Evolutionary conservation across 1,140 invertebrate species (phyloP).

Genomic region (Holcopasites calliopsidis): DNA sequence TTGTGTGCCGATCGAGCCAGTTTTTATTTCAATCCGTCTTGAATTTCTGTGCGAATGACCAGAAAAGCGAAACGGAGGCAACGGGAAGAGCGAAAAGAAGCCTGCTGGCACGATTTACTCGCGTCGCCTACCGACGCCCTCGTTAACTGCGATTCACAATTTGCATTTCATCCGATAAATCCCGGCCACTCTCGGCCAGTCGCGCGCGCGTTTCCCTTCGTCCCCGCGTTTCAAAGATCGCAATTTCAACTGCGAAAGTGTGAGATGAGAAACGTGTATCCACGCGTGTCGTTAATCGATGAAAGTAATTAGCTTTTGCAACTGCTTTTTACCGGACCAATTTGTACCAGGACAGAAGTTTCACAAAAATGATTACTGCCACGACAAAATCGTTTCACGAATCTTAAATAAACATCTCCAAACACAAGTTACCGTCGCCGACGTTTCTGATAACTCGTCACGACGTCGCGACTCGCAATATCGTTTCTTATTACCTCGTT

Average conservation of each 20-base stretch:
- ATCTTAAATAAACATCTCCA: no score
- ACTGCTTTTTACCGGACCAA: no score
- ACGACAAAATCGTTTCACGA: no score
- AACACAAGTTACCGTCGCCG: not conserved
- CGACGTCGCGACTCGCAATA: not conserved
- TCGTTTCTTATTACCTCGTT: not conserved
- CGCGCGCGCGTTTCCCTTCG: constrained; percentile 25
- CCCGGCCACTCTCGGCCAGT: constrained; percentile 4
- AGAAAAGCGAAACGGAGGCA: constrained; percentile 12
- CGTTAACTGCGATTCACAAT: constrained; percentile 66
- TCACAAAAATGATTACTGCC: no score
- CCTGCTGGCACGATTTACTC: constrained; percentile 49
- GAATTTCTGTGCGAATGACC: constrained; percentile 65
- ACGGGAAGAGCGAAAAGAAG: constrained; percentile 4
- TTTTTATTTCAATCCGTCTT: constrained; percentile 67
- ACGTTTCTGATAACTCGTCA: no score
- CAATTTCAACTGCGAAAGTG: no score
- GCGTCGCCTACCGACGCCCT: constrained; percentile 41
- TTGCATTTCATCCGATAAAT: constrained; percentile 66
- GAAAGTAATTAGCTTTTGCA: no score
- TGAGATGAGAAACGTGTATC: no score
- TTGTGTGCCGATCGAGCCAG: constrained; percentile 57
- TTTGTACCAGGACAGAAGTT: no score
- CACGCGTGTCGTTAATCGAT: no score
- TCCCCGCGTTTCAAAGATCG: not conserved